Conservation (phyloP, 2,113 vertebrate genomes). For the Callorhinus ursinus region DNA sequence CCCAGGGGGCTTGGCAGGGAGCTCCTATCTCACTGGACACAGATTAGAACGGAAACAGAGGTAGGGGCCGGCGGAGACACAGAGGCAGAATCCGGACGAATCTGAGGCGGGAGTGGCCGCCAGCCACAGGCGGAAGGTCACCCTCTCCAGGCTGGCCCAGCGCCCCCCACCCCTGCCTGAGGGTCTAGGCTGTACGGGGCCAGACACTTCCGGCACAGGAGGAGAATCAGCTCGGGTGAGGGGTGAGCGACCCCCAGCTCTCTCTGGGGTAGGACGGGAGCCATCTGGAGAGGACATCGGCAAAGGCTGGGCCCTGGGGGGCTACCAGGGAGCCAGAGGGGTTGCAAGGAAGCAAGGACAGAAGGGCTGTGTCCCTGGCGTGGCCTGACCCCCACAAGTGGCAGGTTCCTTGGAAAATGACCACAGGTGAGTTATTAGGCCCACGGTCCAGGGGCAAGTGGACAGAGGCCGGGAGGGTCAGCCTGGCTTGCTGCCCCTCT, state of each 20-base stretch:
- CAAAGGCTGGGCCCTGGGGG: neutral
- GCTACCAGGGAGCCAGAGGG: neutral
- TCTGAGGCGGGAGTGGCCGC: neutral
- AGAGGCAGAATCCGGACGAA: neutral
- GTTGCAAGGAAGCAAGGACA: neutral
- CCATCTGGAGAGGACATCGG: neutral
- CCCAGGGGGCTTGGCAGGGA: neutral
- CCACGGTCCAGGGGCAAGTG: neutral
- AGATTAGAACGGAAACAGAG: neutral
- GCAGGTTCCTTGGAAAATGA: neutral
- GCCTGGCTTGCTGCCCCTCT: neutral
- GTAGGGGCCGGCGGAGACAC: neutral
- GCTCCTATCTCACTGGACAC: neutral
- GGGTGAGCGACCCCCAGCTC: neutral
- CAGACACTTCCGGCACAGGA: neutral
- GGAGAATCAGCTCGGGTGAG: neutral
- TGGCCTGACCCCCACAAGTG: neutral
- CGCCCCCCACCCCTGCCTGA: neutral
- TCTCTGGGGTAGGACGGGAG: neutral
- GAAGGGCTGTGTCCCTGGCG: neutral
- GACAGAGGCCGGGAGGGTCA: neutral
- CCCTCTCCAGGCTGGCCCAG: neutral
- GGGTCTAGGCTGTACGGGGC: too few species aligned
- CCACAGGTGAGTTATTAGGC: neutral
- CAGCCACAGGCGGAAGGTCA: neutral